A percentile compares a stretch with the other conserved stretches of the same genome.
Conservation (phyloP, 1,140 invertebrate species). For the Drosophila suzukii region DNA sequence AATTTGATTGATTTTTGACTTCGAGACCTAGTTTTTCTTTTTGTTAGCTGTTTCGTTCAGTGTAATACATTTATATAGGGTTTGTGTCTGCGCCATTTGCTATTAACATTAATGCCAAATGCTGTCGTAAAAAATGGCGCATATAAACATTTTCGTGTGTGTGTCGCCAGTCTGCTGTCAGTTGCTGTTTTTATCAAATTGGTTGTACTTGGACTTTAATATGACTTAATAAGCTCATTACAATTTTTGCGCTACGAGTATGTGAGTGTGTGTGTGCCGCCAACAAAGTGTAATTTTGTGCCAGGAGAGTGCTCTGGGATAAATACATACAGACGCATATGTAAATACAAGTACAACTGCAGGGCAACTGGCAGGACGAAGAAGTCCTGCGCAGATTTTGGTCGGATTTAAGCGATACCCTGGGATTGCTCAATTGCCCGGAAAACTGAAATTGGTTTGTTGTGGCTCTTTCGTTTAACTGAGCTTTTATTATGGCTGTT, state of each 20-base stretch:
- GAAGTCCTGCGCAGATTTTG: slow-evolving; percentile 12
- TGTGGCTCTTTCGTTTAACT: background rate
- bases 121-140: slow-evolving; percentile 45
- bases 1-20: too few species aligned
- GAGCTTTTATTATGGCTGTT: background rate
- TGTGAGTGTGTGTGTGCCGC: slow-evolving; percentile 29
- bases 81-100: slow-evolving; percentile 53
- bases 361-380: slow-evolving; percentile 22
- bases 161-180: slow-evolving; percentile 45
- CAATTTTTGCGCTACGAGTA: slow-evolving; percentile 35
- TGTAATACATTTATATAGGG: background rate
- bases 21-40: too few species aligned
- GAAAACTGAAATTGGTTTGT: background rate
- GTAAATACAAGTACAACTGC: slow-evolving; percentile 29
- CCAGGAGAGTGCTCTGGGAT: slow-evolving; percentile 28
- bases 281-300: slow-evolving; percentile 61
- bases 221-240: slow-evolving; percentile 74
- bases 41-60: background rate
- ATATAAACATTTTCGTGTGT: slow-evolving; percentile 47
- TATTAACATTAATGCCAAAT: slow-evolving; percentile 78
- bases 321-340: slow-evolving; percentile 13
- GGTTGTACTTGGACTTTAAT: slow-evolving; percentile 80
- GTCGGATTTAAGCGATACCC: slow-evolving; percentile 34
- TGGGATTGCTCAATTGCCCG: background rate
- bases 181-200: slow-evolving; percentile 78